A percentile compares a stretch with the other conserved stretches of the same genome.
Evolutionary conservation across 1,140 invertebrate genomes (phyloP).

Genomic region (Drosophila repleta): DNA sequence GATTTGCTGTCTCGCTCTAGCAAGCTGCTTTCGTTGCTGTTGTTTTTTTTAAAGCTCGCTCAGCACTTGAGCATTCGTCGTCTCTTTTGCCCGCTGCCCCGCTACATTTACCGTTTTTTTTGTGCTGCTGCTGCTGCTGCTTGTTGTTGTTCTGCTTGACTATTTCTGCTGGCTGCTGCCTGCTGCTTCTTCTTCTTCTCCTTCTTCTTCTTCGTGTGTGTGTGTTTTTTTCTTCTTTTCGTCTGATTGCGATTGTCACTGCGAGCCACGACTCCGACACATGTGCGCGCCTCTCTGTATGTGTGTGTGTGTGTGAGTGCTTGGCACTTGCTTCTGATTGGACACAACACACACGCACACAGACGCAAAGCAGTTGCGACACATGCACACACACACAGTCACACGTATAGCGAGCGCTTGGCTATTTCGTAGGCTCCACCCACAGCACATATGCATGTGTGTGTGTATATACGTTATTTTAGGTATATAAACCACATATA

Average conservation of each 20-base stretch:
- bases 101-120: too few species aligned
- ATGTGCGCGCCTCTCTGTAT: constrained; percentile 23
- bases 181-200: not conserved
- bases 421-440: constrained; percentile 75
- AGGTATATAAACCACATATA: constrained; percentile 45
- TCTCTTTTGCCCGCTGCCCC: not conserved
- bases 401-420: constrained; percentile 38
- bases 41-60: not conserved
- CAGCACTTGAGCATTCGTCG: not conserved
- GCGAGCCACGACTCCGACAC: constrained; percentile 7
- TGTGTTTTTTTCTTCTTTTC: not conserved
- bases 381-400: constrained; percentile 28
- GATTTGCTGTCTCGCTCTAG: not conserved
- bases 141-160: not conserved
- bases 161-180: not conserved
- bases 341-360: constrained; percentile 61
- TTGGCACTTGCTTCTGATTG: constrained; percentile 70
- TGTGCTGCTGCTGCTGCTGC: too few species aligned
- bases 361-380: constrained; percentile 28
- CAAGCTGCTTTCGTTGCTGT: too few species aligned
- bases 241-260: constrained; percentile 15
- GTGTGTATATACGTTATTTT: not conserved
- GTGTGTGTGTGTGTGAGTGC: constrained; percentile 20
- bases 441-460: constrained; percentile 28
- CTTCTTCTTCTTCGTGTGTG: not conserved